Percentiles rank a stretch among this genome's conserved stretches.
Evolutionary conservation across 2,113 vertebrate genomes (phyloP).

Genomic region (Vulpes ferrilata): DNA sequence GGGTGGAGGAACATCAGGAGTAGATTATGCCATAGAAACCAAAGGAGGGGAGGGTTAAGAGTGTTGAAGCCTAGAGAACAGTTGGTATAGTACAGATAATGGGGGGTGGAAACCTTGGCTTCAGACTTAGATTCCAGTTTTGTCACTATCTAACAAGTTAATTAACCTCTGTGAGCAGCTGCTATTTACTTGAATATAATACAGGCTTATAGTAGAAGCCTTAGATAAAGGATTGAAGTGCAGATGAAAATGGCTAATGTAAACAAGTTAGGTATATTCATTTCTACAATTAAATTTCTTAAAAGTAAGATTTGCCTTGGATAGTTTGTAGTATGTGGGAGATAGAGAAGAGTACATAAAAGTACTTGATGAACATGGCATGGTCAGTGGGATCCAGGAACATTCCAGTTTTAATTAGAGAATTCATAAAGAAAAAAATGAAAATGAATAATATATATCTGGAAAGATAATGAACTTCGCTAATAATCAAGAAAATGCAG

Average conservation of each 20-base stretch:
- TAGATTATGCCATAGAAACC: neutral
- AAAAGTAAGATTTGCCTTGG: constrained; percentile 1
- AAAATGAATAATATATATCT: constrained; percentile 16
- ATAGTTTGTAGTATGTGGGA: neutral
- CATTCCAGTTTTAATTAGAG: constrained; percentile 4
- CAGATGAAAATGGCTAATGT: neutral
- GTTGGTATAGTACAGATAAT: neutral
- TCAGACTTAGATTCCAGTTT: neutral
- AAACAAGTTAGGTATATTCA: neutral
- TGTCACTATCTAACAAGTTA: neutral
- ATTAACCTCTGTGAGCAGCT: neutral
- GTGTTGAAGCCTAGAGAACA: neutral
- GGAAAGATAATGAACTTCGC: neutral
- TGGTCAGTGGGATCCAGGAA: neutral
- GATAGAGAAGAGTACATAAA: constrained; percentile 28
- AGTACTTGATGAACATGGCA: neutral
- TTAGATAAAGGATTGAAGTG: neutral
- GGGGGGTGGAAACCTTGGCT: neutral
- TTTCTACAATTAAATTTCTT: constrained; percentile 29
- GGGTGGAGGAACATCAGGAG: neutral
- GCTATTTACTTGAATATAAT: neutral
- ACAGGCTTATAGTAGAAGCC: neutral
- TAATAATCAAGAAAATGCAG: neutral
- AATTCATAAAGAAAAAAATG: constrained; percentile 44
- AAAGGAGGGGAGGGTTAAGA: neutral